Conservation (phyloP, 2,113 vertebrate genomes). For the Strigops habroptila region DNA sequence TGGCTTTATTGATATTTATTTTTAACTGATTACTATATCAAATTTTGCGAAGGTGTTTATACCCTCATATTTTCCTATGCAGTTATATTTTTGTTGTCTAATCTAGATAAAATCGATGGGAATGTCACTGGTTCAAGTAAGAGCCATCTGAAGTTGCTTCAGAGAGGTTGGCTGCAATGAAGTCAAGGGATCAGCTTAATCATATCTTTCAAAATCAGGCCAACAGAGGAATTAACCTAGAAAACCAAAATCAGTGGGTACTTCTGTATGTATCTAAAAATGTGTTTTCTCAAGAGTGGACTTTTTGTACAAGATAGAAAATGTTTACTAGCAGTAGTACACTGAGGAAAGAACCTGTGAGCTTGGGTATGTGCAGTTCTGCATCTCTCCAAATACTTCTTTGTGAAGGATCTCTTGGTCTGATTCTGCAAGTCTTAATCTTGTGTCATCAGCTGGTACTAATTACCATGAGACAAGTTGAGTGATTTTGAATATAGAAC, state of each 20-base stretch:
- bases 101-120: not conserved
- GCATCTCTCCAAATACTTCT: not conserved
- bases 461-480: not conserved
- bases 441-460: not conserved
- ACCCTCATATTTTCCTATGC: not conserved
- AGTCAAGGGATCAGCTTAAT: not conserved
- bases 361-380: not conserved
- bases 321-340: not conserved
- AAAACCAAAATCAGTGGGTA: not conserved
- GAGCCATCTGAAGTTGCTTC: not conserved
- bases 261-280: not conserved
- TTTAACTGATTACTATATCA: not conserved
- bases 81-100: not conserved
- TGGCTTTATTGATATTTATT: not conserved
- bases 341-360: not conserved
- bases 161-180: not conserved
- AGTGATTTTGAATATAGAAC: not conserved
- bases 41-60: not conserved
- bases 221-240: not conserved
- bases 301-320: not conserved
- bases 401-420: not conserved
- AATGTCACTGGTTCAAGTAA: not conserved
- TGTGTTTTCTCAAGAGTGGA: not conserved
- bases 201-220: not conserved
- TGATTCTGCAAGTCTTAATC: not conserved